Evolutionary conservation across 2,113 vertebrate species (phyloP).

Genomic region (Siniperca chuatsi): DNA sequence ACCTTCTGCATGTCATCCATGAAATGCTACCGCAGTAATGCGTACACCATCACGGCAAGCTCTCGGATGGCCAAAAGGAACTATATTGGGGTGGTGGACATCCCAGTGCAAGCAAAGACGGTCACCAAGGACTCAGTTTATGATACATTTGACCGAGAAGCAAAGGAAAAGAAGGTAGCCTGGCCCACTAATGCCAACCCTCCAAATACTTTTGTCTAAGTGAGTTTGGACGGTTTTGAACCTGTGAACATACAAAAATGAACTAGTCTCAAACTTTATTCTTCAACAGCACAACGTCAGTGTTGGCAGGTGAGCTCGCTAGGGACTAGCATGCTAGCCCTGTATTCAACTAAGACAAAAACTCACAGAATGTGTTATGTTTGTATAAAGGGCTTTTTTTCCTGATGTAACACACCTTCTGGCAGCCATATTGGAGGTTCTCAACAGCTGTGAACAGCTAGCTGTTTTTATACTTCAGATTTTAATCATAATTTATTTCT

Average conservation of each 20-base stretch:
- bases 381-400: conserved; percentile 63
- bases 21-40: conserved; percentile 97
- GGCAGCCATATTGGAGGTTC: conserved; percentile 35
- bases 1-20: conserved; percentile 97
- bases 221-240: background rate
- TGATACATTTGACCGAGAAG: conserved; percentile 91
- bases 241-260: background rate
- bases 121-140: conserved; percentile 89
- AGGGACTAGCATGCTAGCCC: background rate
- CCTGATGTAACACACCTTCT: conserved; percentile 21
- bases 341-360: background rate
- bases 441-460: conserved; percentile 14
- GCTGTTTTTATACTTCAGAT: conserved; percentile 38
- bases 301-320: conserved; percentile 13
- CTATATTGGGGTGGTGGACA: conserved; percentile 91
- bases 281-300: conserved; percentile 19
- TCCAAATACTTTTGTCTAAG: conserved; percentile 92
- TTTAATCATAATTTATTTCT: conserved; percentile 17
- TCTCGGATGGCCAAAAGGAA: conserved; percentile 96
- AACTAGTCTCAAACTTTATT: background rate
- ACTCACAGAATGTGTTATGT: conserved; percentile 25
- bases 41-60: conserved; percentile 95
- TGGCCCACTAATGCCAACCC: conserved; percentile 93
- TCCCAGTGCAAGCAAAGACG: conserved; percentile 84
- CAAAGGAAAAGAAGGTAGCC: conserved; percentile 93